Percentiles rank a stretch among this genome's conserved stretches.
Conservation (phyloP, 30 jellyfish, hydroid and myxozoan genomes). For the Euphysa ruthae region DNA sequence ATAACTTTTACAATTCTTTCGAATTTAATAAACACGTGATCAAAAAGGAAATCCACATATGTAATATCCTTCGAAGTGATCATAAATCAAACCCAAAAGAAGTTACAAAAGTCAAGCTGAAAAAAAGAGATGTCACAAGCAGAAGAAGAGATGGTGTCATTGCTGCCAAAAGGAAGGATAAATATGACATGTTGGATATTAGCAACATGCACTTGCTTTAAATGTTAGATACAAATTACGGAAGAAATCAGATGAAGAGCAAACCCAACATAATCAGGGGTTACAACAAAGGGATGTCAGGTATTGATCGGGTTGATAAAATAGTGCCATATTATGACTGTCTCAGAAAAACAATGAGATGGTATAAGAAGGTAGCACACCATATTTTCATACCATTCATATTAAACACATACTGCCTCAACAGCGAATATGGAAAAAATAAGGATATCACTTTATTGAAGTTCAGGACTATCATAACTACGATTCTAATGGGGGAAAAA, state of each 20-base stretch:
- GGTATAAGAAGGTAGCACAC: constrained; percentile 24
- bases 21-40: constrained; percentile 3
- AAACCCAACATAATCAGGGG: constrained; percentile 19
- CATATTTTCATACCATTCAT: neutral
- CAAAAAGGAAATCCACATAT: constrained; percentile 1
- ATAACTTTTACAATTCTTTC: constrained; percentile 8
- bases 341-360: constrained; percentile 14
- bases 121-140: constrained; percentile 5
- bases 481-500: constrained; percentile 15
- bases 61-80: constrained; percentile 5
- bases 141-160: neutral
- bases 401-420: constrained; percentile 11
- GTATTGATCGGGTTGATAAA: constrained; percentile 29
- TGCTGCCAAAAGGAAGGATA: constrained; percentile 12
- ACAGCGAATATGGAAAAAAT: constrained; percentile 1
- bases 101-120: neutral
- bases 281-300: constrained; percentile 21
- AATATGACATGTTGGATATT: constrained; percentile 1
- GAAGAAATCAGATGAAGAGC: constrained; percentile 12
- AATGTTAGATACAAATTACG: constrained; percentile 5
- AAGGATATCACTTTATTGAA: neutral
- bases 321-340: constrained; percentile 13
- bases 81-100: constrained; percentile 6
- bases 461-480: constrained; percentile 8
- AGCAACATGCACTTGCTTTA: constrained; percentile 1